These are phyloP conservation scores for Platyscapa corneri DNA, from an alignment of 1,140 invertebrate genomes.

Conservation along the genomic window DNA sequence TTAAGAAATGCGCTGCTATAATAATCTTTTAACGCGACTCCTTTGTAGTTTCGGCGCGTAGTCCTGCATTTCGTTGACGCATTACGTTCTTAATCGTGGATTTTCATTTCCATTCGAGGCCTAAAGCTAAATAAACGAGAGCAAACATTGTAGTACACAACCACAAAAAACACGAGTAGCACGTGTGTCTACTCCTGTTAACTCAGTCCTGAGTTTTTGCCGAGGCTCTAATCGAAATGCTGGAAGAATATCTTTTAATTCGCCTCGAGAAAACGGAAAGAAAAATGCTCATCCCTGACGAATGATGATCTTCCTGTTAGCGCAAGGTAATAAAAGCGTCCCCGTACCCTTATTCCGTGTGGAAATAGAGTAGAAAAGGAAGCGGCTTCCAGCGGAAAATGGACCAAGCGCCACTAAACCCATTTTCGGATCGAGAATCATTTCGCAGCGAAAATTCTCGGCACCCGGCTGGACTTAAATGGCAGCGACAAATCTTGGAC, in stretches of 20 bases:
- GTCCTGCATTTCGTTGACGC: too few species aligned
- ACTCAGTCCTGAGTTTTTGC: too few species aligned
- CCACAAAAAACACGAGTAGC: too few species aligned
- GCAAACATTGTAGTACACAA: too few species aligned
- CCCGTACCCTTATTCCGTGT: background rate
- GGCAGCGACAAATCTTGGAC: slow-evolving; percentile 65
- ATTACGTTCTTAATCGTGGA: too few species aligned
- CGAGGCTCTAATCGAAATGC: slow-evolving; percentile 24
- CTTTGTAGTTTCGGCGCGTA: too few species aligned
- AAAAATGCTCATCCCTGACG: slow-evolving; percentile 24
- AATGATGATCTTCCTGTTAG: slow-evolving; percentile 30
- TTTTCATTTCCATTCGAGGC: too few species aligned
- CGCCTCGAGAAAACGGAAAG: background rate
- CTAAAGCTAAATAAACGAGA: too few species aligned
- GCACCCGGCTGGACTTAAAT: slow-evolving; percentile 49
- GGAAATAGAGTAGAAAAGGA: background rate
- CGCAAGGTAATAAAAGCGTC: slow-evolving; percentile 13
- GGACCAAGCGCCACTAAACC: background rate
- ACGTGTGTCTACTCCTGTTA: too few species aligned
- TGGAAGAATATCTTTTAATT: slow-evolving; percentile 38
- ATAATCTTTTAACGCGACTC: too few species aligned
- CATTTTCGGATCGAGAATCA: slow-evolving; percentile 41
- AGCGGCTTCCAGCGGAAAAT: background rate
- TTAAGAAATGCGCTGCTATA: too few species aligned
- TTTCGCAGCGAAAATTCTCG: slow-evolving; percentile 18